These are phyloP conservation scores for Pelochelys cantorii DNA, from an alignment of 2,797 vertebrate genomes.

Conservation along the genomic window DNA sequence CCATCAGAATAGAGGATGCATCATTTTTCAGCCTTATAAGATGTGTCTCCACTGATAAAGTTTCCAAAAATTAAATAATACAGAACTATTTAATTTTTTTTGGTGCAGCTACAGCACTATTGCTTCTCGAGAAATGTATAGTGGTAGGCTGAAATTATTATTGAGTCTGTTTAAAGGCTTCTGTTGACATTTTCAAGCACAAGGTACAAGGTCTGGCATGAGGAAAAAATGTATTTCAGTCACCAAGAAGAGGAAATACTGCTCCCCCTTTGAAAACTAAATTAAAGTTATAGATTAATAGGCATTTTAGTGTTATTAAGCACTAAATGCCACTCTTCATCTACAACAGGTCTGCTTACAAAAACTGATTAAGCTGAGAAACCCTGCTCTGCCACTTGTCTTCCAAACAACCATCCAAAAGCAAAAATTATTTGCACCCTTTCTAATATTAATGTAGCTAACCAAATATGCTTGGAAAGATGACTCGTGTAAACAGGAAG, in stretches of 20 bases:
- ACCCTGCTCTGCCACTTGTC: background rate
- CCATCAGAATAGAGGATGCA: constrained; percentile 3
- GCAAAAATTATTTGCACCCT: constrained; percentile 11
- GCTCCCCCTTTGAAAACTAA: constrained; percentile 4
- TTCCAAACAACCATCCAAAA: constrained; percentile 48
- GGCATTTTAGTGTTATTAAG: constrained; percentile 16
- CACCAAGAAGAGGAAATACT: constrained; percentile 13
- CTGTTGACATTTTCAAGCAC: constrained; percentile 13
- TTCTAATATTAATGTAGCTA: background rate
- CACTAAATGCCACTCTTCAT: background rate
- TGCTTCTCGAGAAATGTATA: background rate
- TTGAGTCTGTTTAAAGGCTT: background rate
- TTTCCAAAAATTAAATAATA: constrained; percentile 19
- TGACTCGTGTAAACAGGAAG: background rate
- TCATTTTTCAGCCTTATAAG: background rate
- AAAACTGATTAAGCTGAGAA: background rate
- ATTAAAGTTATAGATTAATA: background rate
- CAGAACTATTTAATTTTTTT: constrained; percentile 8
- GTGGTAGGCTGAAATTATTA: background rate
- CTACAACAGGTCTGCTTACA: constrained; percentile 37
- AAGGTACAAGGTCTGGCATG: background rate
- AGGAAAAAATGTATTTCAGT: background rate
- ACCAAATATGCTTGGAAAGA: background rate
- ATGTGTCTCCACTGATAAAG: background rate
- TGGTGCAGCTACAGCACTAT: background rate